Evolutionary conservation across 30 jellyfish, hydroid and myxozoan genomes (phyloP).

Genomic region (Hydractinia echinata): DNA sequence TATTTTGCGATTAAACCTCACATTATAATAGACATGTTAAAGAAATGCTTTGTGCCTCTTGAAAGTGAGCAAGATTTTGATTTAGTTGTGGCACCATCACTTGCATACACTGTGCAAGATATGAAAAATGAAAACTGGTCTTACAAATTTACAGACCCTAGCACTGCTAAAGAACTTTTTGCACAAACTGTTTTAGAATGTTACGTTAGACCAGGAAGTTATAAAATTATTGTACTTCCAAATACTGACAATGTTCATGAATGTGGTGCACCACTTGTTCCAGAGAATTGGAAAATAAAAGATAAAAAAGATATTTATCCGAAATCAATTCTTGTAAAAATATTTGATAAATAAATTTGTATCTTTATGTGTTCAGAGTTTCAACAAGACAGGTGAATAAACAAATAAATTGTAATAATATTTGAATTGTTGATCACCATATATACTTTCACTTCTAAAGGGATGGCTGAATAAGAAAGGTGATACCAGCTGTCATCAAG

Average conservation of each 20-base stretch:
- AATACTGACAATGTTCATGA: background rate
- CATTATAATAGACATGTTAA: conserved; percentile 1
- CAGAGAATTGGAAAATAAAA: conserved; percentile 22
- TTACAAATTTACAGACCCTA: conserved; percentile 34
- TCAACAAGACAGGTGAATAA: too few relatives aligned
- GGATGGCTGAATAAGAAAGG: too few relatives aligned
- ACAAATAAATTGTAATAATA: too few relatives aligned
- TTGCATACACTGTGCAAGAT: conserved; percentile 34
- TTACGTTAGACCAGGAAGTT: conserved; percentile 35
- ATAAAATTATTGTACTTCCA: background rate
- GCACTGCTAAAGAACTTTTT: conserved; percentile 6
- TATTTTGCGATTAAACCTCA: conserved; percentile 40
- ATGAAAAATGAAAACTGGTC: conserved; percentile 51
- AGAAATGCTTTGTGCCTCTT: conserved; percentile 16
- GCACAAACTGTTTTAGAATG: conserved; percentile 48
- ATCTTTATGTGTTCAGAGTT: too few relatives aligned
- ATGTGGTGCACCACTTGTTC: background rate
- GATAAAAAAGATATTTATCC: conserved; percentile 29
- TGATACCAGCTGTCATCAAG: too few relatives aligned
- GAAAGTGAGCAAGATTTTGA: conserved; percentile 20
- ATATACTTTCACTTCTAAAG: too few relatives aligned
- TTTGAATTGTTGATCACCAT: too few relatives aligned
- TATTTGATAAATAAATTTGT: conserved; percentile 1
- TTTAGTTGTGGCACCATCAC: conserved; percentile 48
- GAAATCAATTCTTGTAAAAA: conserved; percentile 26